Evolutionary conservation across 2,113 vertebrate species (phyloP), one percentile per base, ranked within the genome.

Genomic region (Notarius quadriscutis): DNA sequence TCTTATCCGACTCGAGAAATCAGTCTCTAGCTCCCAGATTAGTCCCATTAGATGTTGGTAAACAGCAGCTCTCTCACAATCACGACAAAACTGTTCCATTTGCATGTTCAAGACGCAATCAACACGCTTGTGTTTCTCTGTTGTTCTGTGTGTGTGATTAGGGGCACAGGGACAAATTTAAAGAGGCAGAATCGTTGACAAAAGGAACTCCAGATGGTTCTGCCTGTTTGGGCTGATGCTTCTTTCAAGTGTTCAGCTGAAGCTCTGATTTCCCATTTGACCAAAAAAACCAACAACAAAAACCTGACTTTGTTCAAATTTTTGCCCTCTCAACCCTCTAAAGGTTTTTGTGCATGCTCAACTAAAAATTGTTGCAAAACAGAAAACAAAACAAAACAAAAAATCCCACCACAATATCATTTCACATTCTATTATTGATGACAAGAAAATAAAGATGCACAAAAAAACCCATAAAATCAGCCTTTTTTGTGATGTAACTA

Each of bases 41-140:
- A 88, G 88, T 87, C 58, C 72, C 82, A 88, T 90, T 85, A 88
- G 65, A 57, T 81, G 81, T 72, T 85, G 80, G 86, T 88, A 90
- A 89, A 89, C 84, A 87, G 62, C 80, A 30, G 9, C 58, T 14
- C 78, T 41, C 75, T 67, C 63, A 78, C 90, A 90, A 89, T 91
- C 90, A 90, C 72, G 57, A 30, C 53, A 62, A 83, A 87, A 82
- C 86, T 53, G 69, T 25, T 82, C 71, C 30, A 85, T 84, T 89
- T 87, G 69, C 88, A 75, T 83, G 75, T 83, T 85, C 62, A 71
- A 79, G 88, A 85, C 62, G 83, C 78, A 84, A 84, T 84, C 82
- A 89, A 27, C 79, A 14, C 65, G 18, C 72, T 22, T 60, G n/a
- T 58, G 57, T 75, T 83, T 69, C 71, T 80, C 27, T 30, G 41